These are phyloP conservation scores for Channa striata DNA, from an alignment of 2,797 vertebrate genomes.

Conservation along the genomic window DNA sequence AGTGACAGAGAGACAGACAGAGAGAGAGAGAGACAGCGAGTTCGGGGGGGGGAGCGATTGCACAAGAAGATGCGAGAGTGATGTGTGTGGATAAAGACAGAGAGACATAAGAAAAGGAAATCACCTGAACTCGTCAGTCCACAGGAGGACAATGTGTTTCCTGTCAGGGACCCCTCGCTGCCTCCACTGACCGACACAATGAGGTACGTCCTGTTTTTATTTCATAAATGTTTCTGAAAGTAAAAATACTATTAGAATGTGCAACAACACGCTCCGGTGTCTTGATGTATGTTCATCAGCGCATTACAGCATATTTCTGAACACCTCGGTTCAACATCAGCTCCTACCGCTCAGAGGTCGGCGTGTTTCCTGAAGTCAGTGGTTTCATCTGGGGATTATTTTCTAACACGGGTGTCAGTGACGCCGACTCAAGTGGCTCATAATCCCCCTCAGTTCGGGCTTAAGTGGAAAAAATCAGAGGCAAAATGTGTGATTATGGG, in stretches of 20 bases:
- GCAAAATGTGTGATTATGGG: background rate
- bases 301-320: background rate
- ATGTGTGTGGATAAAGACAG: conserved; percentile 19
- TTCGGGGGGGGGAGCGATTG: conserved; percentile 8
- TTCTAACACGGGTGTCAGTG: background rate
- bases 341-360: background rate
- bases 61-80: conserved; percentile 16
- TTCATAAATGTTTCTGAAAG: background rate
- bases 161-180: conserved; percentile 7
- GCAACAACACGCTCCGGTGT: background rate
- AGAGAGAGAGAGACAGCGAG: conserved; percentile 15
- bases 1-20: conserved; percentile 36
- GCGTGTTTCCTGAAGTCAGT: background rate
- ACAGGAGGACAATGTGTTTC: conserved; percentile 41
- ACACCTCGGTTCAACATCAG: background rate
- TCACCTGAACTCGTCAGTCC: conserved; percentile 21
- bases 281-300: background rate
- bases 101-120: conserved; percentile 19
- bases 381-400: background rate
- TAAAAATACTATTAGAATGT: background rate
- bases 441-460: background rate
- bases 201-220: conserved; percentile 50
- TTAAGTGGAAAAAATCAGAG: conserved; percentile 3
- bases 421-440: background rate
- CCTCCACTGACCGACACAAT: conserved; percentile 11